Evolutionary conservation across 1,140 invertebrate species (phyloP).

Genomic region (Pectinophora gossypiella): DNA sequence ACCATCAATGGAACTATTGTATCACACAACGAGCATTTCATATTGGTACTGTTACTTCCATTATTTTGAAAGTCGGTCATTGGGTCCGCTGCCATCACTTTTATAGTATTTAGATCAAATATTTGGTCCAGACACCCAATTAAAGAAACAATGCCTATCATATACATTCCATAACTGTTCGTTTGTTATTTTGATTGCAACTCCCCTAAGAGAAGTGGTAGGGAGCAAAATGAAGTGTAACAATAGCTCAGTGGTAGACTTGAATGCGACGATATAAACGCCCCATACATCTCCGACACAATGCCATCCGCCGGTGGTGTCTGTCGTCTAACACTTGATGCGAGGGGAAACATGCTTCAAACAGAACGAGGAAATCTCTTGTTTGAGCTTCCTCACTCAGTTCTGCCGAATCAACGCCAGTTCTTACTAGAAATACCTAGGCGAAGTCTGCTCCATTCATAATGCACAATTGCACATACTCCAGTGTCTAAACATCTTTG

Average conservation of each 20-base stretch:
- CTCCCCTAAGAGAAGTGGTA: slow-evolving; percentile 22
- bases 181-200: not conserved
- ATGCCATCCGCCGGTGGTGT: slow-evolving; percentile 33
- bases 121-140: not conserved
- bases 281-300: slow-evolving; percentile 43
- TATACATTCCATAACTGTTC: not conserved
- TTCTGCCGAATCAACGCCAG: not conserved
- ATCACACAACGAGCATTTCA: not conserved
- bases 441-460: no score
- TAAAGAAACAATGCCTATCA: not conserved
- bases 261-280: slow-evolving; percentile 39
- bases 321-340: slow-evolving; percentile 42
- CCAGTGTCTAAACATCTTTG: no score
- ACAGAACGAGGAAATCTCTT: slow-evolving; percentile 61
- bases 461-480: no score
- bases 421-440: not conserved
- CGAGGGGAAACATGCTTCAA: slow-evolving; percentile 58
- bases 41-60: not conserved
- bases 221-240: slow-evolving; percentile 18
- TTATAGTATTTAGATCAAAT: not conserved
- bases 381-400: slow-evolving; percentile 45
- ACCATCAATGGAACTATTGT: not conserved
- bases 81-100: not conserved
- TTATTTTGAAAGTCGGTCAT: not conserved
- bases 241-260: slow-evolving; percentile 29